A percentile compares a stretch with the other conserved stretches of the same genome.
These are phyloP conservation scores for Cancer borealis DNA, from an alignment of 2,888 invertebrate species.

Conservation along the genomic window DNA sequence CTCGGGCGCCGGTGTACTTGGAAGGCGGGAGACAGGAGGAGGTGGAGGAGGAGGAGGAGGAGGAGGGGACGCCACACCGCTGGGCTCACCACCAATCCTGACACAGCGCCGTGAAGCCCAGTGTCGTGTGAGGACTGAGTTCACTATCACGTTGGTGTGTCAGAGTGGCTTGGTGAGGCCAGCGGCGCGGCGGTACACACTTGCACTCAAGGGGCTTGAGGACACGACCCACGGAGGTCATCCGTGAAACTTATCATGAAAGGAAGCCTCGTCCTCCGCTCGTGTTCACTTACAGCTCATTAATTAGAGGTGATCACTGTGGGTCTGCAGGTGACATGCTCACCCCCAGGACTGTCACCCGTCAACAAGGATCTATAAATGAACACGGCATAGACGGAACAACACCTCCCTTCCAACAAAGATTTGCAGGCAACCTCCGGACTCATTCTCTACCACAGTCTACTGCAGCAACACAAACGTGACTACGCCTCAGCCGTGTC, in stretches of 20 bases:
- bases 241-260: conserved; percentile 15
- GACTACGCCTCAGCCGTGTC: conserved; percentile 74
- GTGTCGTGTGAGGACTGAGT: conserved; percentile 22
- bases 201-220: conserved; percentile 58
- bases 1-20: conserved; percentile 25
- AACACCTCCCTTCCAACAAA: background rate
- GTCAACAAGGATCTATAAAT: background rate
- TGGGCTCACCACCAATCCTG: conserved; percentile 31
- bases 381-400: conserved; percentile 43
- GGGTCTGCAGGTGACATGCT: conserved; percentile 18
- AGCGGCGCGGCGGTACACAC: conserved; percentile 35
- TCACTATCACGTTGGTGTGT: background rate
- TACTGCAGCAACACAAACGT: conserved; percentile 74
- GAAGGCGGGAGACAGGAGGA: background rate
- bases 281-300: conserved; percentile 49
- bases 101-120: background rate
- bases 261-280: conserved; percentile 34
- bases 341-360: background rate
- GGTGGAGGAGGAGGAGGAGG: background rate
- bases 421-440: conserved; percentile 46
- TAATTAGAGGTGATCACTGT: background rate
- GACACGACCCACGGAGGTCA: conserved; percentile 59
- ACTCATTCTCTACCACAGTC: conserved; percentile 66
- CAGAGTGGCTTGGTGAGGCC: conserved; percentile 12
- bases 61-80: background rate